Evolutionary conservation across 2,888 invertebrate genomes (phyloP).

Genomic region (Pachycephus smyrnensis): DNA sequence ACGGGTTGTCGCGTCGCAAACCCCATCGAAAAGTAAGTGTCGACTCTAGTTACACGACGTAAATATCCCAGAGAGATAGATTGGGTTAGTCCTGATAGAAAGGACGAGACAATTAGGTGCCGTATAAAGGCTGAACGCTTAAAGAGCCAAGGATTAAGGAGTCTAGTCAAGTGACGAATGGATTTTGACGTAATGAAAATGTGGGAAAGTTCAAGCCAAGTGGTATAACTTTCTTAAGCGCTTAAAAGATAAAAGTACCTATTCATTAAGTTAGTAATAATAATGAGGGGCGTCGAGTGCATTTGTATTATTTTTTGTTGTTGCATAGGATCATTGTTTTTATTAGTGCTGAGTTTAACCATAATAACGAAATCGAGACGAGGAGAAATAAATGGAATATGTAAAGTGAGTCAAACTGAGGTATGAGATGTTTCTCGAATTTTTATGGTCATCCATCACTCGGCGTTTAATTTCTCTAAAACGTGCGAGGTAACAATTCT

Average conservation of each 20-base stretch:
- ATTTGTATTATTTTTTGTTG: background rate
- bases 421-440: background rate
- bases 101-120: background rate
- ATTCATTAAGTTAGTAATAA: background rate
- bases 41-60: conserved; percentile 9
- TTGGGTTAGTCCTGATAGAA: background rate
- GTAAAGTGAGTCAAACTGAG: background rate
- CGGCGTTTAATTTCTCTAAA: background rate
- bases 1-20: conserved; percentile 33
- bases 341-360: background rate
- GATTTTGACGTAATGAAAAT: too few relatives aligned
- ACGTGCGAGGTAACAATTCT: background rate
- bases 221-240: background rate
- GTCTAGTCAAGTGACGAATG: background rate
- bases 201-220: background rate
- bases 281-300: background rate
- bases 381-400: background rate
- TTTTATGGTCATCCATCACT: background rate
- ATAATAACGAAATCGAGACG: too few relatives aligned
- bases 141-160: background rate
- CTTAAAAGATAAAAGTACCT: background rate
- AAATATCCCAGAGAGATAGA: background rate
- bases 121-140: background rate
- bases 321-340: background rate
- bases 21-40: conserved; percentile 50